Base-by-base conservation (phyloP, 2,113 vertebrate genomes). In the Hippocampus barbouri region DNA sequence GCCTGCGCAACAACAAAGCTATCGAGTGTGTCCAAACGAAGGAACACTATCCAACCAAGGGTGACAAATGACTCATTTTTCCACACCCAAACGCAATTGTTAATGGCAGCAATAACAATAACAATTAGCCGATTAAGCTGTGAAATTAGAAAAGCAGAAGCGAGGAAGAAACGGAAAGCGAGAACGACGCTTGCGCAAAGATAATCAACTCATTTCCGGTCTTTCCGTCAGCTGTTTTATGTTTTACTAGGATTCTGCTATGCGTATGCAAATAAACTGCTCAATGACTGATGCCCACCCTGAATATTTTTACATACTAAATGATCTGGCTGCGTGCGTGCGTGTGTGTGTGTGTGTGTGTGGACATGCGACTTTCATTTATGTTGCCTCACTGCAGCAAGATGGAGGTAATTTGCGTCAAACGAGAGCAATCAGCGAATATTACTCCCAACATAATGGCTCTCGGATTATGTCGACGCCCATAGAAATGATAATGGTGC, bases 91-190 rank as follows among this genome's bases (percentile, higher is more conserved):
- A 82, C 82, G 85, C 79, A 86, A 88, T 84, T 85, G 85, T 87
- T 89, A 90, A 90, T 87, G 84, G 86, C 79, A 0, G 79, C 64
- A 79, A 85, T 89, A 85, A 87, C 82, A 87, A 85, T 91, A 77
- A 85, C 70, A 71, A 88, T 88, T 87, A 90, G 86, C 88, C 83
- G 85, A 89, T 90, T 85, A 88, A 38, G 72, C 79, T 86, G 84
- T 87, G 77, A 86, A 87, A 90, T 84, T 70, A 75, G 80, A 85
- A 81, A 85, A 79, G 66, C 62, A 16, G 66, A 84, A 65, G 75
- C 4, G 30, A 34, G 23, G 30, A 34, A 66, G 34, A 56, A 63
- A 47, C 57, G 41, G 54, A 67, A 30, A 53, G 14, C 34, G n/a
- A 53, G 65, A 66, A 69, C 12, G 57, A 63, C 43, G 49, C 73